Conservation (phyloP, 1,140 invertebrate species). For the Neuroterus valhalla region DNA sequence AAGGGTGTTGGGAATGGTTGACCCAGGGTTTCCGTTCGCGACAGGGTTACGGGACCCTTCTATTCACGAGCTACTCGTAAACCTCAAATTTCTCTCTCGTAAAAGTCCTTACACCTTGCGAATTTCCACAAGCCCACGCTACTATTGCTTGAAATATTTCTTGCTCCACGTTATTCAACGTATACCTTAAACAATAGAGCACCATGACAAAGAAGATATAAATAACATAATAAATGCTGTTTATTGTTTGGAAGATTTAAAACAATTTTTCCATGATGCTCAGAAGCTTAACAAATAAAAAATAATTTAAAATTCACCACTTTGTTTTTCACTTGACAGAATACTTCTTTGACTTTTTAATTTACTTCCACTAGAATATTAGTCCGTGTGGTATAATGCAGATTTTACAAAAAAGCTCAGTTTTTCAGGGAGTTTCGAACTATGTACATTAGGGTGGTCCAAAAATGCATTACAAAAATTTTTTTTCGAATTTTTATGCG, state of each 20-base stretch:
- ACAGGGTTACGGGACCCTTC: constrained; percentile 1
- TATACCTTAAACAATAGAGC: constrained; percentile 6
- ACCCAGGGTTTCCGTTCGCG: constrained; percentile 31
- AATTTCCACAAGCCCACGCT: neutral
- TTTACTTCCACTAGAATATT: no score
- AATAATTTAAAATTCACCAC: no score
- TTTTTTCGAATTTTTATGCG: no score
- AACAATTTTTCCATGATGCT: neutral
- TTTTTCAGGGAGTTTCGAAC: no score
- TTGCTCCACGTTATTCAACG: constrained; percentile 37
- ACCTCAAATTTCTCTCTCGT: constrained; percentile 38
- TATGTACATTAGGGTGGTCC: no score
- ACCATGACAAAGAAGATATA: neutral
- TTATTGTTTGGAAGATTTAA: neutral
- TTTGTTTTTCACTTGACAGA: no score
- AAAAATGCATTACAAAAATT: no score
- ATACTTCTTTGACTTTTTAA: no score
- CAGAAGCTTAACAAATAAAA: no score
- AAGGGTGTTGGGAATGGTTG: constrained; percentile 35
- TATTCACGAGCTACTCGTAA: constrained; percentile 33
- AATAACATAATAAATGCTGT: neutral
- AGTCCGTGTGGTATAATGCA: no score
- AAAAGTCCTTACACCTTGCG: constrained; percentile 27
- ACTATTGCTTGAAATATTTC: constrained; percentile 9
- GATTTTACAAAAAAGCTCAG: no score